Evolutionary conservation across 2,113 vertebrate species (phyloP).

Genomic region (Polypterus bichir): DNA sequence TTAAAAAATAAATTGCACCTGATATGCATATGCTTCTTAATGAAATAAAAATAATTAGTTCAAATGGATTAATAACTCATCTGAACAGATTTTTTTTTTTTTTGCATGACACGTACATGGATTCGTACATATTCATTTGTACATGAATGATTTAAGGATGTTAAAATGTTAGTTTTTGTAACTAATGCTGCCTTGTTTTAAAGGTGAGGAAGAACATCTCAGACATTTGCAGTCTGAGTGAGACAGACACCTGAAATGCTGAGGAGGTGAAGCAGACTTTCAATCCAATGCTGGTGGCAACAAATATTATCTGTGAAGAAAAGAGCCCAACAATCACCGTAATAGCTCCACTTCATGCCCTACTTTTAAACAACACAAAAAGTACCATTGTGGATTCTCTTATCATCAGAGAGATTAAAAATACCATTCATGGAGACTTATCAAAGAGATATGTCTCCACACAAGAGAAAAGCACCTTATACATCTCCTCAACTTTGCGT

Average conservation of each 20-base stretch:
- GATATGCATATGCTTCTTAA: no score
- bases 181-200: background rate
- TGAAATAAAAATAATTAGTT: no score
- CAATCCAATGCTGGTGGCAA: slow-evolving; percentile 5
- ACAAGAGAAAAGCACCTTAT: slow-evolving; percentile 5
- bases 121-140: no score
- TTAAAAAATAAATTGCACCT: no score
- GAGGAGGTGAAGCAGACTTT: slow-evolving; percentile 3
- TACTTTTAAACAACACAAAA: slow-evolving; percentile 4
- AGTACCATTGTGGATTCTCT: slow-evolving; percentile 7
- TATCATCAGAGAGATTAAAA: slow-evolving; percentile 4
- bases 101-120: no score
- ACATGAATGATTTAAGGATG: no score
- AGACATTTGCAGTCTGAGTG: slow-evolving; percentile 4
- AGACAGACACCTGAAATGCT: slow-evolving; percentile 1
- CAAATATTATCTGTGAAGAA: slow-evolving; percentile 5
- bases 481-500: slow-evolving; percentile 2
- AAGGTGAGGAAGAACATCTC: slow-evolving; percentile 6
- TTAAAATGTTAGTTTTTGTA: no score
- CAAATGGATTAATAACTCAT: no score
- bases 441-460: background rate
- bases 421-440: slow-evolving; percentile 4
- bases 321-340: slow-evolving; percentile 6
- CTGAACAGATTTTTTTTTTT: no score
- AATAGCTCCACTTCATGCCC: slow-evolving; percentile 5